Evolutionary conservation across 2,113 vertebrate species (phyloP).

Genomic region (Hippocampus barbouri): DNA sequence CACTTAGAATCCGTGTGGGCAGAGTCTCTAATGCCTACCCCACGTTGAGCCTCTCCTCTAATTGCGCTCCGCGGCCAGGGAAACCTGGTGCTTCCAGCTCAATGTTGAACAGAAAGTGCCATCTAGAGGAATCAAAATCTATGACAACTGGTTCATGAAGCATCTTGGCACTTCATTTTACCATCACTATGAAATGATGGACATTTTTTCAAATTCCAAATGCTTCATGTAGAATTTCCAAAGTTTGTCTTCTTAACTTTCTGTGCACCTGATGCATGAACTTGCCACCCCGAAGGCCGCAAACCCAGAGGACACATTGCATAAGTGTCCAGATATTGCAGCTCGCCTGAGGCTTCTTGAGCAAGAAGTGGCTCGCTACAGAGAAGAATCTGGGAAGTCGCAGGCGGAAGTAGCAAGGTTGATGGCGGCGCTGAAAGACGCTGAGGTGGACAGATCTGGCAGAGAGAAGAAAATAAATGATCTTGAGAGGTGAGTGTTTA

Average conservation of each 20-base stretch:
- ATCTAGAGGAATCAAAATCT: no score
- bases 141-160: no score
- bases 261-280: background rate
- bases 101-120: no score
- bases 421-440: conserved; percentile 85
- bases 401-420: conserved; percentile 89
- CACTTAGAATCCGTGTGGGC: no score
- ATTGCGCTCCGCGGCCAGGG: no score
- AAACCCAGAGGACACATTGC: conserved; percentile 79
- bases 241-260: background rate
- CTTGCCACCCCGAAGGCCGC: conserved; percentile 70
- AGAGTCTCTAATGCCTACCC: no score
- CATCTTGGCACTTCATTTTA: no score
- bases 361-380: conserved; percentile 87
- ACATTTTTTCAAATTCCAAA: background rate
- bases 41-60: no score
- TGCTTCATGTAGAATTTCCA: background rate
- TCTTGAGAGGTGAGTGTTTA: conserved; percentile 84
- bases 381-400: conserved; percentile 86
- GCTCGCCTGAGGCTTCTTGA: conserved; percentile 88
- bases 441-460: conserved; percentile 86
- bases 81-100: no score
- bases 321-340: conserved; percentile 83
- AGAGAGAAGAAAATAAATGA: conserved; percentile 92
- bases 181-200: no score